Evolutionary conservation across 2,888 invertebrate species (phyloP).

Genomic region (Protonemura montana): DNA sequence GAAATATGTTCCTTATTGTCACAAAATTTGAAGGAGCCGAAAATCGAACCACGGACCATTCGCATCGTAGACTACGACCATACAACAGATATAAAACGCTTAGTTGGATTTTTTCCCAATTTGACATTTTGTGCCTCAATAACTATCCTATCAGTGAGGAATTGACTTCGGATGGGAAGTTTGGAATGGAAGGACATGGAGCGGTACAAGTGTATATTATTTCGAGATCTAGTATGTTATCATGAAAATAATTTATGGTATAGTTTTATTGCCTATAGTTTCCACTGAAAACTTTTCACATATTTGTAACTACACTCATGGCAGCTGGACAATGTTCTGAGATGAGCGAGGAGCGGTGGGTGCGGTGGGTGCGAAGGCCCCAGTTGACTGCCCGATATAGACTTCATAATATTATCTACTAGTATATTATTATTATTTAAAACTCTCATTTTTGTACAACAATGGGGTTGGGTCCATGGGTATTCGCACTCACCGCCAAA

Average conservation of each 20-base stretch:
- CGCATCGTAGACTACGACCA: too few species aligned
- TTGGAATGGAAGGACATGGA: background rate
- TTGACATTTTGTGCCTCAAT: too few species aligned
- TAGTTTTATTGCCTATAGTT: slow-evolving; percentile 62
- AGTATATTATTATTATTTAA: slow-evolving; percentile 43
- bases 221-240: slow-evolving; percentile 32
- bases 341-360: too few species aligned
- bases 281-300: slow-evolving; percentile 47
- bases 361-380: slow-evolving; percentile 28
- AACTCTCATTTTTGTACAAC: slow-evolving; percentile 47
- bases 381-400: slow-evolving; percentile 41
- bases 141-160: too few species aligned
- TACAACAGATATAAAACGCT: too few species aligned
- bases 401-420: slow-evolving; percentile 45
- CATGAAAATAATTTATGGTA: slow-evolving; percentile 63
- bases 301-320: slow-evolving; percentile 44
- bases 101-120: too few species aligned
- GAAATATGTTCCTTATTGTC: too few species aligned
- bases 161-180: too few species aligned
- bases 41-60: too few species aligned
- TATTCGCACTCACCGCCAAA: background rate
- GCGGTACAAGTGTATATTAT: slow-evolving; percentile 8
- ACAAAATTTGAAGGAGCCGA: too few species aligned
- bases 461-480: slow-evolving; percentile 28
- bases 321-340: slow-evolving; percentile 44